Evolutionary conservation across 2,797 vertebrate species (phyloP), one percentile per base, ranked within the genome.

Genomic region (Artibeus lituratus): DNA sequence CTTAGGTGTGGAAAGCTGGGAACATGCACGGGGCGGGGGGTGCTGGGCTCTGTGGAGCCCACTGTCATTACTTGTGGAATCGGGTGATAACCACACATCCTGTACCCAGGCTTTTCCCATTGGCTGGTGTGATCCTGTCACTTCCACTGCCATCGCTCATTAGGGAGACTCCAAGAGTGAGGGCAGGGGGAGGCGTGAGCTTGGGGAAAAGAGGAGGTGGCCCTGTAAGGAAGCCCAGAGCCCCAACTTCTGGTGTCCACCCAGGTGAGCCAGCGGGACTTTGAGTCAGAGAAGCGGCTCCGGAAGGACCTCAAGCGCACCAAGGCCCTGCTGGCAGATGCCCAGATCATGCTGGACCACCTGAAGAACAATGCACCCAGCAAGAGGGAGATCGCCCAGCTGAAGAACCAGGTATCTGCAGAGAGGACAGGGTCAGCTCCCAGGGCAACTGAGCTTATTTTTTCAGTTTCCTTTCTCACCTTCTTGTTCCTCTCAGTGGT

Each of bases 301-400:
- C 98, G 99, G 96, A 99, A 99, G 92, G 99, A 99, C 97, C 98
- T 99, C 97, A 99, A 99, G 98, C 99, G 99, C 97, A 99, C 99
- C 3, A 99, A 99, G 96, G 99, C 99, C 0, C 98, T 99, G 96
- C 97, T 99, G 96, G 99, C 99, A 0, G 99, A 99, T 0, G 99
- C 99, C 0, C 99, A 99, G 98, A 99, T 99, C 98, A 99, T 99
- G 99, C 98, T 99, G 98, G 99, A 99, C 98, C 99, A 99, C 98
- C 98, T 99, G 87, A 99, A 99, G 98, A 99, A 99, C 98, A 99
- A 99, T 0, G 99, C 99, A 0, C 99, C 99, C 94, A 99, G 99
- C 98, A 99, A 99, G 98, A 99, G 99, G 96, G 99, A 99, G 98
- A 99, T 99, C 0, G 99, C 99, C 0, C 99, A 99, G 98, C 99